Evolutionary conservation across 2,888 invertebrate genomes (phyloP).

Genomic region (Nomada ruficornis): DNA sequence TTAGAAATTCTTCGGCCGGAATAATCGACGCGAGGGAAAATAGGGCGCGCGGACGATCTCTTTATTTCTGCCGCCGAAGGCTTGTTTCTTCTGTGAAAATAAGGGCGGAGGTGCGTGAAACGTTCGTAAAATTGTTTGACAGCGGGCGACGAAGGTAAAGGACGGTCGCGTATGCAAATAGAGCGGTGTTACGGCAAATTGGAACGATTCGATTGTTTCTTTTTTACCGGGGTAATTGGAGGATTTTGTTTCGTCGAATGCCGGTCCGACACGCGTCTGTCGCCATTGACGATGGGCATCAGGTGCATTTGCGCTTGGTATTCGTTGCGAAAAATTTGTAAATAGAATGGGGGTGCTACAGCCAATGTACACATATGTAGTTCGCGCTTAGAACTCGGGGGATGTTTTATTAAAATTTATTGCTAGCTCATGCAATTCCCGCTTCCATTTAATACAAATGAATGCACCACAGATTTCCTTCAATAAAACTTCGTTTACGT

Average conservation of each 20-base stretch:
- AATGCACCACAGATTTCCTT: too few species aligned
- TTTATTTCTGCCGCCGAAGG: background rate
- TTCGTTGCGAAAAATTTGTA: background rate
- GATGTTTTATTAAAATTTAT: background rate
- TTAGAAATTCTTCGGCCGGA: background rate
- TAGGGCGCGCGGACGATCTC: background rate
- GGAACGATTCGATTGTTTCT: conserved; percentile 18
- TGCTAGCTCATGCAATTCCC: too few species aligned
- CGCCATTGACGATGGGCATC: conserved; percentile 5
- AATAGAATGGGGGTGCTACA: background rate
- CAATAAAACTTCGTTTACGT: too few species aligned
- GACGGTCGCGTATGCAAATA: conserved; percentile 14
- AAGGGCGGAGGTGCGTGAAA: background rate
- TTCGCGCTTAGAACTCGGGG: background rate
- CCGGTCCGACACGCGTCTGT: conserved; percentile 13
- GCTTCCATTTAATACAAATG: too few species aligned
- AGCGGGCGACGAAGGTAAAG: background rate
- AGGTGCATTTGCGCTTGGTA: conserved; percentile 3
- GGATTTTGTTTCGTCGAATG: conserved; percentile 33
- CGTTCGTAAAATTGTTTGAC: conserved; percentile 13
- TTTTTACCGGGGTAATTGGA: conserved; percentile 23
- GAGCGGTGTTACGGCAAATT: background rate
- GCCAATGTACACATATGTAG: background rate
- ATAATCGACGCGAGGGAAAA: background rate
- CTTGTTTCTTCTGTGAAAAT: background rate